Evolutionary conservation across 2,113 vertebrate genomes (phyloP).

Genomic region (Campylomormyrus tamandua): DNA sequence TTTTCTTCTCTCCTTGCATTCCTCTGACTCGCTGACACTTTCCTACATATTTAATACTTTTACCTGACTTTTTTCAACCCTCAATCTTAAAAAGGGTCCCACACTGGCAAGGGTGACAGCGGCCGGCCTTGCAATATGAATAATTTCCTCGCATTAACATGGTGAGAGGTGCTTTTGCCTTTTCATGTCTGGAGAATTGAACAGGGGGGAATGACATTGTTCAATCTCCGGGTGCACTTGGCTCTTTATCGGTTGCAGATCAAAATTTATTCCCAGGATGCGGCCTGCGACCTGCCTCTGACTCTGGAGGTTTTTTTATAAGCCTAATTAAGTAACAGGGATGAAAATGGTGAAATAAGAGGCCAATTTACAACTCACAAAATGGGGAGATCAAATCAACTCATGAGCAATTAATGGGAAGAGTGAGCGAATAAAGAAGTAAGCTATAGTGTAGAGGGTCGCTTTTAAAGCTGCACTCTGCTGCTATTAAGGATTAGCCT

Average conservation of each 20-base stretch:
- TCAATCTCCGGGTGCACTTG: slow-evolving; percentile 50
- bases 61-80: slow-evolving; percentile 58
- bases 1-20: slow-evolving; percentile 42
- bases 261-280: slow-evolving; percentile 59
- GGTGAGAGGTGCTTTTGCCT: slow-evolving; percentile 64
- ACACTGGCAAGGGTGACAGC: slow-evolving; percentile 66
- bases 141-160: slow-evolving; percentile 75
- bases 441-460: slow-evolving; percentile 49
- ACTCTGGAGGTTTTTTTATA: slow-evolving; percentile 53
- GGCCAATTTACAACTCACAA: slow-evolving; percentile 66
- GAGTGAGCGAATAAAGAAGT: slow-evolving; percentile 56
- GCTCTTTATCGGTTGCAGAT: slow-evolving; percentile 59
- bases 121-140: slow-evolving; percentile 62
- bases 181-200: slow-evolving; percentile 65
- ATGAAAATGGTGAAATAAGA: slow-evolving; percentile 70
- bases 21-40: slow-evolving; percentile 33
- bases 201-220: slow-evolving; percentile 50
- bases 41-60: slow-evolving; percentile 69
- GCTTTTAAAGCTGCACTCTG: slow-evolving; percentile 57
- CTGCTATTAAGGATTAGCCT: slow-evolving; percentile 61
- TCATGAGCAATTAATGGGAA: slow-evolving; percentile 62
- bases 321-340: slow-evolving; percentile 68
- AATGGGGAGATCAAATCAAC: slow-evolving; percentile 70
- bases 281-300: slow-evolving; percentile 50
- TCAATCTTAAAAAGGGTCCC: slow-evolving; percentile 48